Evolutionary conservation across 2,888 invertebrate genomes (phyloP).

Genomic region (Hypercompe scribonia): DNA sequence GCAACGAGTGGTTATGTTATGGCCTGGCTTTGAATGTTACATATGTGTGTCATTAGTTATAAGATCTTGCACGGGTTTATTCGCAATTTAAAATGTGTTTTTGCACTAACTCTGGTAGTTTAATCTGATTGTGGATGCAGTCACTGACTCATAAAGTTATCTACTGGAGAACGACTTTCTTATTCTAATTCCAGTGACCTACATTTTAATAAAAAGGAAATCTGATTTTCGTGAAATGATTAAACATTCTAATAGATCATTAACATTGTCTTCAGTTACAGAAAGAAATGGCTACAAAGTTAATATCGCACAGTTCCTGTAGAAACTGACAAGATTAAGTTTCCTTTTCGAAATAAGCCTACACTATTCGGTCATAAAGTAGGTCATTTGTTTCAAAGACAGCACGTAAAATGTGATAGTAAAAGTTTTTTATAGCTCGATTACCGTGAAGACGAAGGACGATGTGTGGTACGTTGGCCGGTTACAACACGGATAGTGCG

Average conservation of each 20-base stretch:
- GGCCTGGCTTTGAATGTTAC: neutral
- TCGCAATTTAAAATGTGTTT: conserved; percentile 44
- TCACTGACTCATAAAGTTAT: conserved; percentile 60
- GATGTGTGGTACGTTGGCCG: conserved; percentile 40
- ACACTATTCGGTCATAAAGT: conserved; percentile 59
- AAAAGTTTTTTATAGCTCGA: conserved; percentile 77
- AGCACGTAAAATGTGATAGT: conserved; percentile 75
- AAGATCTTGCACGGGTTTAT: conserved; percentile 24
- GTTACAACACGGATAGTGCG: conserved; percentile 39
- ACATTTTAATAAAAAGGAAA: conserved; percentile 47
- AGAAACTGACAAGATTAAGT: conserved; percentile 51
- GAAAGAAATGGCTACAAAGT: conserved; percentile 31
- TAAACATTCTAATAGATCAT: conserved; percentile 48
- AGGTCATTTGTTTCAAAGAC: conserved; percentile 72
- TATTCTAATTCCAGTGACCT: conserved; percentile 43
- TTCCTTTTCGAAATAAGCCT: conserved; percentile 62
- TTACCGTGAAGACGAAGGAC: conserved; percentile 53
- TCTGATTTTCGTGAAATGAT: conserved; percentile 54
- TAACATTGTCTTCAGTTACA: conserved; percentile 41
- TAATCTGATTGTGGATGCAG: conserved; percentile 65
- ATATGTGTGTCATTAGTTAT: conserved; percentile 15
- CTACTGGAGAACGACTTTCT: conserved; percentile 55
- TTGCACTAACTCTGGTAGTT: conserved; percentile 56
- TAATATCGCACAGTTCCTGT: conserved; percentile 33
- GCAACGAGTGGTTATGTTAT: neutral